A percentile compares a stretch with the other conserved stretches of the same genome.
These are phyloP conservation scores for Drepanosiphum platanoidis DNA, from an alignment of 2,888 invertebrate genomes.

Conservation along the genomic window DNA sequence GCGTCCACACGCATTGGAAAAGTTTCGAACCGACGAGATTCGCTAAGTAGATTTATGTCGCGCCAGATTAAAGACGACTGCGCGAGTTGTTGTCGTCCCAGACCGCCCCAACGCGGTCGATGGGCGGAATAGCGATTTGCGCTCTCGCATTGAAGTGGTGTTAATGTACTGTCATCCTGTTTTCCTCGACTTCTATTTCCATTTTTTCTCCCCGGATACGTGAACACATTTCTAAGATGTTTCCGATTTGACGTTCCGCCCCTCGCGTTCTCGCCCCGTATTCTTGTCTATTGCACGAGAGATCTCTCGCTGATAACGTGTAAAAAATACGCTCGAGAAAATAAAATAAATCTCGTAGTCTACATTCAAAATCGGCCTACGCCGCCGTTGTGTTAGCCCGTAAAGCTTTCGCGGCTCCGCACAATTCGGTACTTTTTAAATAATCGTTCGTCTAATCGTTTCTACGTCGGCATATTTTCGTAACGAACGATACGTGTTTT, in stretches of 20 bases:
- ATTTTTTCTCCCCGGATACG: not conserved
- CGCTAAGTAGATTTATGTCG: slow-evolving; percentile 9
- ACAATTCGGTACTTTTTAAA: no score
- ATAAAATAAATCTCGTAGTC: no score
- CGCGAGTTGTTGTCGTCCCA: not conserved
- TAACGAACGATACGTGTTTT: no score
- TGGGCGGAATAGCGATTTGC: not conserved
- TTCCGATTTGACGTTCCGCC: not conserved
- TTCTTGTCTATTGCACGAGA: no score
- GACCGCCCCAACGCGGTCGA: not conserved
- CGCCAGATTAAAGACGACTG: slow-evolving; percentile 20
- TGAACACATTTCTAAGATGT: not conserved
- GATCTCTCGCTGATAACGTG: no score
- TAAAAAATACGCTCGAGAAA: not conserved
- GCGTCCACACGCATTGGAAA: not conserved
- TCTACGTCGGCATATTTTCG: no score
- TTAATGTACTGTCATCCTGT: not conserved
- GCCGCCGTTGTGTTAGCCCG: no score
- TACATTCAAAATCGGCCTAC: no score
- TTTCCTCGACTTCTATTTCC: not conserved
- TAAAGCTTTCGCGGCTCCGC: no score
- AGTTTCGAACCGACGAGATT: not conserved
- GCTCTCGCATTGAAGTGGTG: not conserved
- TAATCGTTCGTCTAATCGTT: no score
- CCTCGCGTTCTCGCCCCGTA: not conserved